Evolutionary conservation across 2,888 invertebrate genomes (phyloP).

Genomic region (Drosophila helvetica): DNA sequence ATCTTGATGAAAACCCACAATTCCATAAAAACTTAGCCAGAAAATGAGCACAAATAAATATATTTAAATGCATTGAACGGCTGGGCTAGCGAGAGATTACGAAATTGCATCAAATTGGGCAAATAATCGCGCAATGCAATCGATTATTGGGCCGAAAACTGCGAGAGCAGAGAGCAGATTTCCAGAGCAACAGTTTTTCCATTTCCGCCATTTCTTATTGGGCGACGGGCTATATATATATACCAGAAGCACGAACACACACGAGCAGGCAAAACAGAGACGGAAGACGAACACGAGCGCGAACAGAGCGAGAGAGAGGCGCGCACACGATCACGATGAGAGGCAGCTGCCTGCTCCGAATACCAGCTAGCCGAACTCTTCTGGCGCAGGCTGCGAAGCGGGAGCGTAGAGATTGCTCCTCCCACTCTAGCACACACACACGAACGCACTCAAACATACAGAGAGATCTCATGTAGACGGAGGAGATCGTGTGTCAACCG

Average conservation of each 20-base stretch:
- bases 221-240: slow-evolving; percentile 48
- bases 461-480: slow-evolving; percentile 3
- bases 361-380: slow-evolving; percentile 54
- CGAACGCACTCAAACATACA: slow-evolving; percentile 24
- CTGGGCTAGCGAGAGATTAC: slow-evolving; percentile 23
- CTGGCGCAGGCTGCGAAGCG: slow-evolving; percentile 33
- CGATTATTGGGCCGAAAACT: slow-evolving; percentile 58
- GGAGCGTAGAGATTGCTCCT: slow-evolving; percentile 48
- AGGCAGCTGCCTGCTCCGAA: slow-evolving; percentile 10
- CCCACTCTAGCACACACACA: slow-evolving; percentile 52
- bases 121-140: slow-evolving; percentile 48
- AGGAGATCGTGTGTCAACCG: slow-evolving; percentile 38
- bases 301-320: slow-evolving; percentile 13
- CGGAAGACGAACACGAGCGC: slow-evolving; percentile 11
- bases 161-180: slow-evolving; percentile 36
- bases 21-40: slow-evolving; percentile 17
- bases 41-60: slow-evolving; percentile 59
- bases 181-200: slow-evolving; percentile 27
- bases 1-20: slow-evolving; percentile 23
- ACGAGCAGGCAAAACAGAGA: background rate
- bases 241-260: slow-evolving; percentile 25
- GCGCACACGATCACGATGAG: slow-evolving; percentile 17
- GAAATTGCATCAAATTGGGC: slow-evolving; percentile 52
- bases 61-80: slow-evolving; percentile 58
- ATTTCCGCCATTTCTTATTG: slow-evolving; percentile 78